These are phyloP conservation scores for Chrysaora quinquecirrha DNA, from an alignment of 30 jellyfish, hydroid and myxozoan genomes.

Conservation along the genomic window DNA sequence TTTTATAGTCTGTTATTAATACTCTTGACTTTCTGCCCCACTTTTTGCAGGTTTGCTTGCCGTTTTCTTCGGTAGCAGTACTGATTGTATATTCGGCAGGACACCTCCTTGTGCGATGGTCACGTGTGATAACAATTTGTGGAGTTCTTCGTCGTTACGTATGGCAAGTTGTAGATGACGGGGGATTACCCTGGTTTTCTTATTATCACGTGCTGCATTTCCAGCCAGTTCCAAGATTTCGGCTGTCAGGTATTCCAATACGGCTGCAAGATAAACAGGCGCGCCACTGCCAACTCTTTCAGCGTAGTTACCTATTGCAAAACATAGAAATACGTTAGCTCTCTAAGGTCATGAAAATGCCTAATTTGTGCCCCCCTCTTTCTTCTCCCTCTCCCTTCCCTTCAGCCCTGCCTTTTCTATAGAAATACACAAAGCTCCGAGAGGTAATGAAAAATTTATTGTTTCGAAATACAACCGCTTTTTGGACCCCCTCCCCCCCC, in stretches of 20 bases:
- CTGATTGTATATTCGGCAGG: constrained; percentile 93
- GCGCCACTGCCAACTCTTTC: constrained; percentile 92
- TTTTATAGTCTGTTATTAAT: too few relatives aligned
- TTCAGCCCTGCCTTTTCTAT: too few relatives aligned
- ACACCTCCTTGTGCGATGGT: constrained; percentile 99
- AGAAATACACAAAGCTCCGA: too few relatives aligned
- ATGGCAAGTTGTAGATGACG: constrained; percentile 92
- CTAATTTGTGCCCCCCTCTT: too few relatives aligned
- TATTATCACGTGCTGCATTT: constrained; percentile 98
- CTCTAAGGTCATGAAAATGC: too few relatives aligned
- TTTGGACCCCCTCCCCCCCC: too few relatives aligned
- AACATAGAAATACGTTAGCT: too few relatives aligned
- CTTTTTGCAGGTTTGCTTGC: neutral
- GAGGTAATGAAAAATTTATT: too few relatives aligned
- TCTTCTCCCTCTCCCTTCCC: too few relatives aligned
- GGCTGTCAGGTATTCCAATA: constrained; percentile 87
- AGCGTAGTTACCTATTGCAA: constrained; percentile 55
- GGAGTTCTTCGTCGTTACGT: constrained; percentile 92
- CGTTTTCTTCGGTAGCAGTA: constrained; percentile 86
- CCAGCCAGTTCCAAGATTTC: constrained; percentile 94
- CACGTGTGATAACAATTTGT: constrained; percentile 79
- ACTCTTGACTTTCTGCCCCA: constrained; percentile 36
- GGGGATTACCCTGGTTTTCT: constrained; percentile 81
- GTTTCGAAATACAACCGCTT: too few relatives aligned
- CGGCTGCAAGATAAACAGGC: constrained; percentile 97